Conservation (phyloP, 2,113 vertebrate genomes). For the Columba janthina region DNA sequence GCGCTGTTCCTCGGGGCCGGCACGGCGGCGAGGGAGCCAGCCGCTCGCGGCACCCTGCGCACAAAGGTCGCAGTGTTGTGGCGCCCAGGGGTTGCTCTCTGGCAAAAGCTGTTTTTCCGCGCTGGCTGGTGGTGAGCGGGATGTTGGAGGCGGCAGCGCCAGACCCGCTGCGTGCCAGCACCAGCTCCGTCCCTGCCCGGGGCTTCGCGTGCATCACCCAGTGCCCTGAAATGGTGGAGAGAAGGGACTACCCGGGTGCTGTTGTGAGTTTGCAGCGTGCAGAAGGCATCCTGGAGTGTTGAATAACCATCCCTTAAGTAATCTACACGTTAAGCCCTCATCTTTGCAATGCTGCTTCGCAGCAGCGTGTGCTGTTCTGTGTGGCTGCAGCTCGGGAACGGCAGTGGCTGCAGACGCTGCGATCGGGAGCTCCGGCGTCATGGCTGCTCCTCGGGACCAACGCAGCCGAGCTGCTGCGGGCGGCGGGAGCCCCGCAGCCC, state of each 20-base stretch:
- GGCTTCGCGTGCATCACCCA: neutral
- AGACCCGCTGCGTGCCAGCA: accelerated
- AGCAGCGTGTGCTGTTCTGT: accelerated
- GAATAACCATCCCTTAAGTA: accelerated
- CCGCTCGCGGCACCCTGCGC: neutral
- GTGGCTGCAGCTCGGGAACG: neutral
- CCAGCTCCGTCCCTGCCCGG: neutral
- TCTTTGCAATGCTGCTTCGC: accelerated
- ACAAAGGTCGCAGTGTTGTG: slow-evolving; percentile 17
- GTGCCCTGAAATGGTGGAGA: neutral
- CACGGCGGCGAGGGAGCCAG: neutral
- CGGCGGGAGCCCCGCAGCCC: accelerated
- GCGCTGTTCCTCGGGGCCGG: neutral
- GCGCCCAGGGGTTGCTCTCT: neutral
- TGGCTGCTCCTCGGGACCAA: neutral
- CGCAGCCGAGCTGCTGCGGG: neutral
- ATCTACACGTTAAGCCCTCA: accelerated
- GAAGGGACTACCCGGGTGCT: accelerated
- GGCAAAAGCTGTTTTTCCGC: neutral
- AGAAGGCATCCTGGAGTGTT: neutral
- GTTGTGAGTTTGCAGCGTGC: accelerated
- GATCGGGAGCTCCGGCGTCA: neutral
- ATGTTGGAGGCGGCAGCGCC: neutral
- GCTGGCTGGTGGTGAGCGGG: neutral
- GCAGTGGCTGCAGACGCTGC: accelerated